These are phyloP conservation scores for Solea solea DNA, from an alignment of 2,113 vertebrate genomes.

Conservation along the genomic window DNA sequence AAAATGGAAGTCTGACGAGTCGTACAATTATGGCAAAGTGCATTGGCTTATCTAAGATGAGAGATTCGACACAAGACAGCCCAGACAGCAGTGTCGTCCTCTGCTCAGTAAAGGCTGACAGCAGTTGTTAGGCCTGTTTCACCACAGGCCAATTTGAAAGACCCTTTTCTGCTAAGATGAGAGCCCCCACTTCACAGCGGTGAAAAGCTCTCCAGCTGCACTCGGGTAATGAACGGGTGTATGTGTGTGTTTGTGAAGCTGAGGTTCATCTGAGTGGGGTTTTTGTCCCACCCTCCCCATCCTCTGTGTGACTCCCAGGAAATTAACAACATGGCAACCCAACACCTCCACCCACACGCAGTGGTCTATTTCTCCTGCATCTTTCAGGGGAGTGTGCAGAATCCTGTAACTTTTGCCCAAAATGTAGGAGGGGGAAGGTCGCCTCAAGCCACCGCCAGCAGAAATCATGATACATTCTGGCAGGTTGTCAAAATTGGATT, in stretches of 20 bases:
- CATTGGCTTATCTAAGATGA: neutral
- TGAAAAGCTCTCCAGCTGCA: constrained; percentile 71
- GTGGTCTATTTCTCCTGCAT: neutral
- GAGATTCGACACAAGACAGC: neutral
- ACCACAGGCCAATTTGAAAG: constrained; percentile 44
- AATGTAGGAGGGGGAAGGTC: neutral
- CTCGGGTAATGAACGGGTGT: constrained; percentile 28
- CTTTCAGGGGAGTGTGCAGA: neutral
- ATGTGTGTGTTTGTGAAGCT: constrained; percentile 19
- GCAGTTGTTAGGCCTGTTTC: constrained; percentile 49
- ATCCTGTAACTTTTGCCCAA: neutral
- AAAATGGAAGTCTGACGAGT: too few relatives aligned
- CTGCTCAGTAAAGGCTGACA: constrained; percentile 18
- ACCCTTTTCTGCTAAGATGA: constrained; percentile 47
- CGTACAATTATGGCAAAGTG: neutral
- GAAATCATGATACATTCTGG: neutral
- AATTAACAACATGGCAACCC: constrained; percentile 18
- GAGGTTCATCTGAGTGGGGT: constrained; percentile 37
- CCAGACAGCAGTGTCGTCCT: constrained; percentile 23
- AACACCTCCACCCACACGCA: neutral
- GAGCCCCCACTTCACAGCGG: constrained; percentile 70
- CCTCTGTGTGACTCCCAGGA: constrained; percentile 27
- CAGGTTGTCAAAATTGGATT: neutral
- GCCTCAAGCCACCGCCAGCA: neutral
- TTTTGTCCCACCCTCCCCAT: constrained; percentile 39